These are phyloP conservation scores for Myoxocephalus aenaeus DNA, from an alignment of 2,797 vertebrate genomes.

Conservation along the genomic window DNA sequence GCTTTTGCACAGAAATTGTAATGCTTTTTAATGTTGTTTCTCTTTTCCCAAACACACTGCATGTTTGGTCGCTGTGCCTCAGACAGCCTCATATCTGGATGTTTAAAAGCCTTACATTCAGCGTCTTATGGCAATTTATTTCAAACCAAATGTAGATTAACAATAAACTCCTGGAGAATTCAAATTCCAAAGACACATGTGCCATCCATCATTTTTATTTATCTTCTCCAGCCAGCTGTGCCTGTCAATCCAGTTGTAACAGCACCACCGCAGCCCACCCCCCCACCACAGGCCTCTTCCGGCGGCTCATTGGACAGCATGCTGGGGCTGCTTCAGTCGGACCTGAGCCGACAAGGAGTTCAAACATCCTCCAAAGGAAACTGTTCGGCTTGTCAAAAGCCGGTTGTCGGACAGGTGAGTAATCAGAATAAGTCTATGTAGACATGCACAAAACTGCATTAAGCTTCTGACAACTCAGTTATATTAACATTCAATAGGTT, in stretches of 20 bases:
- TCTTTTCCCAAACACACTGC: not conserved
- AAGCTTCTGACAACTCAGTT: not conserved
- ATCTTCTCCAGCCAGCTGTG: slow-evolving; percentile 71
- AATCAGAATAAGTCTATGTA: not conserved
- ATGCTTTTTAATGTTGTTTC: not conserved
- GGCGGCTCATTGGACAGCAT: slow-evolving; percentile 92
- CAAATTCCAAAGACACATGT: slow-evolving; percentile 21
- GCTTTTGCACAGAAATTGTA: not conserved
- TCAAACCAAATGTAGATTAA: not conserved
- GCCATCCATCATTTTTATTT: slow-evolving; percentile 6
- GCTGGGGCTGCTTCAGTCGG: slow-evolving; percentile 92
- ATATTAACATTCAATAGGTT: not conserved
- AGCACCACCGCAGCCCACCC: slow-evolving; percentile 65
- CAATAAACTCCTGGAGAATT: slow-evolving; percentile 12
- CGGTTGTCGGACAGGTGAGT: slow-evolving; percentile 92
- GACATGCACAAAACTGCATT: not conserved
- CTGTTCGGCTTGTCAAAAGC: slow-evolving; percentile 92
- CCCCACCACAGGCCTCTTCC: slow-evolving; percentile 70
- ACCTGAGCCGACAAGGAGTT: slow-evolving; percentile 91
- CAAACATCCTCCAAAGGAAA: slow-evolving; percentile 91
- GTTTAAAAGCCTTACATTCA: not conserved
- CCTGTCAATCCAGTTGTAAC: slow-evolving; percentile 74
- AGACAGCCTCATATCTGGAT: not conserved
- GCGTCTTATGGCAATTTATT: not conserved
- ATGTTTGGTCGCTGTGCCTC: not conserved